Evolutionary conservation across 2,113 vertebrate genomes (phyloP), one percentile per base, ranked within the genome.

Genomic region (Amphiprion ocellaris): DNA sequence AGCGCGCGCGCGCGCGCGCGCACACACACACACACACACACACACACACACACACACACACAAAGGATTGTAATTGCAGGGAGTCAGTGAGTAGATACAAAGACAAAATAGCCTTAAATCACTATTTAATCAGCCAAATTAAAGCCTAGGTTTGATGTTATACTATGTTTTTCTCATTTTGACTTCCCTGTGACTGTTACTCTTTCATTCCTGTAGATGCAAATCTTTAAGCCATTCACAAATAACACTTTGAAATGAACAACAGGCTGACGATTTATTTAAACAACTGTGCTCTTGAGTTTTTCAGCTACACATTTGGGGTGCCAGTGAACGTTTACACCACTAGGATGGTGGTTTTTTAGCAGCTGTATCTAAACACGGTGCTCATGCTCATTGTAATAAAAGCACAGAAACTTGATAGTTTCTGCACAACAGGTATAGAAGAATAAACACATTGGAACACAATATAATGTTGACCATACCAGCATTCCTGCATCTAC

Each of bases 61-160:
- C 56, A 64, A 62, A 61, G 47, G 44, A n/a, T 14, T 19, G 49
- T 49, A 60, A 30, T 23, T 21, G 16, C 15, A 64, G 23, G 69
- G 67, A 67, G 30, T 9, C 54, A 72, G 67, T 16, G 60, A 61
- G 28, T 17, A 23, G 30, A 62, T 28, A 53, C 11, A 41, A 65
- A 68, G 26, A 65, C 14, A 63, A 59, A 54, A 44, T 8, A 3
- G 4, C 30, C 4, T 8, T 26, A 26, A n/a, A 64, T 24, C 3
- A 21, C n/a, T 44, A 54, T 55, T 23, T 61, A 70, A 61, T 59
- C 39, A 74, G 21, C 26, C 44, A 69, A 53, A 83, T 49, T 24
- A 16, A 56, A 68, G 10, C 0, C 23, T 4, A 2, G n/a, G 4
- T 9, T 39, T 4, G 2, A n/a, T 55, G 44, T n/a, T 54, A 4